Evolutionary conservation across 2,888 invertebrate genomes (phyloP).

Genomic region (Acleris literana): DNA sequence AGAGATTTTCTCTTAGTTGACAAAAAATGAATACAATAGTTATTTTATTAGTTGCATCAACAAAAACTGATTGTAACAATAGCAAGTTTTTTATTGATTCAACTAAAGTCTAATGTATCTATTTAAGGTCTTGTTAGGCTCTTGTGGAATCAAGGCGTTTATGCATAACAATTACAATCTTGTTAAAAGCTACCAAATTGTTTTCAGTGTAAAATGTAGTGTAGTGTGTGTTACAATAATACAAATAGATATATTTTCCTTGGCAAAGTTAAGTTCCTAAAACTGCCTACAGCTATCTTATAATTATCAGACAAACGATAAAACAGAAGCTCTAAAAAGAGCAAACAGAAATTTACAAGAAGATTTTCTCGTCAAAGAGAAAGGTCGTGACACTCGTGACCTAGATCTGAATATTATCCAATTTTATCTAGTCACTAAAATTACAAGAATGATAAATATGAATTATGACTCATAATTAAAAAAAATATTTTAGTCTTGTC

Average conservation of each 20-base stretch:
- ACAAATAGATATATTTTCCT: not conserved
- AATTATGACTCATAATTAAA: not conserved
- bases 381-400: slow-evolving; percentile 1
- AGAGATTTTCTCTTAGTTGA: no score
- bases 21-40: no score
- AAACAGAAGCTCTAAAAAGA: not conserved
- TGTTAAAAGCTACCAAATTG: no score
- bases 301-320: not conserved
- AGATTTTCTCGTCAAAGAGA: slow-evolving; percentile 2
- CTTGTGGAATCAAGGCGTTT: no score
- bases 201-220: no score
- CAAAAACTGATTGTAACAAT: no score
- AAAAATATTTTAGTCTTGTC: not conserved
- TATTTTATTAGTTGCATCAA: no score
- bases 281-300: not conserved
- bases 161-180: no score
- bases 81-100: no score
- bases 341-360: not conserved
- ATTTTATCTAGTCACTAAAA: not conserved
- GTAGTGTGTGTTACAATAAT: no score
- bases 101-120: no score
- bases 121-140: no score
- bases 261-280: not conserved
- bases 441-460: not conserved
- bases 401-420: not conserved